phyloP scores from a whole-genome alignment of 1,140 invertebrate species.

The Sycobia sp. region DNA sequence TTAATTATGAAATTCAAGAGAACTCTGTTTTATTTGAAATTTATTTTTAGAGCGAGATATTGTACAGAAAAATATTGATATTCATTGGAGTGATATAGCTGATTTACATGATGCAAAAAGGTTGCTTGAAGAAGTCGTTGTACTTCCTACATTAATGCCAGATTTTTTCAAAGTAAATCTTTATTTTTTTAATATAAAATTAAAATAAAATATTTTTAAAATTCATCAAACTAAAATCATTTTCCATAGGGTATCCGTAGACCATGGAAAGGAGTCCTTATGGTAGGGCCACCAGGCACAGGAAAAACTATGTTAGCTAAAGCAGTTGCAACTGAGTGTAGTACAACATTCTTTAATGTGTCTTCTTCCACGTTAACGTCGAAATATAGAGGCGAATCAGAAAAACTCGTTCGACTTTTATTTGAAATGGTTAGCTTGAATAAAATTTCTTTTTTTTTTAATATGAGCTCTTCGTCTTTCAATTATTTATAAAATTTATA shows the following conservation, averaged over 20 bases:
- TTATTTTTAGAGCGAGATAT: constrained; percentile 87
- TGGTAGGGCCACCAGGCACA: constrained; percentile 97
- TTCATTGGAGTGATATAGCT: constrained; percentile 97
- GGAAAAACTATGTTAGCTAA: constrained; percentile 99
- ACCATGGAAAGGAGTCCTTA: constrained; percentile 93
- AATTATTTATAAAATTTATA: constrained; percentile 15
- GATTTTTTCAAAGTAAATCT: constrained; percentile 89
- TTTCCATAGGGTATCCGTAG: constrained; percentile 79
- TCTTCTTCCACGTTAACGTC: constrained; percentile 96
- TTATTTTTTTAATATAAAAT: constrained; percentile 3
- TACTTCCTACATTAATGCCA: constrained; percentile 97
- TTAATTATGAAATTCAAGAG: background rate
- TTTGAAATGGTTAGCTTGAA: constrained; percentile 90
- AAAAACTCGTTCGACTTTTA: constrained; percentile 95
- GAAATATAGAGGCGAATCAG: constrained; percentile 98
- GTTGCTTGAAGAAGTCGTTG: constrained; percentile 95
- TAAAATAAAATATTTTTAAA: constrained; percentile 10
- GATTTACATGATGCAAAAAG: constrained; percentile 94
- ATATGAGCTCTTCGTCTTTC: background rate
- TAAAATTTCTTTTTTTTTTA: constrained; percentile 3
- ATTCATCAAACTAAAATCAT: background rate
- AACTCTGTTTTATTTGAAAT: background rate
- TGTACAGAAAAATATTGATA: constrained; percentile 96
- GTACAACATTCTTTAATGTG: constrained; percentile 99
- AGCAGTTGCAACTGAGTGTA: constrained; percentile 98